Percentiles rank a stretch among this genome's conserved stretches.
Conservation (phyloP, 2,113 vertebrate species). For the Microcebus tavaratra region DNA sequence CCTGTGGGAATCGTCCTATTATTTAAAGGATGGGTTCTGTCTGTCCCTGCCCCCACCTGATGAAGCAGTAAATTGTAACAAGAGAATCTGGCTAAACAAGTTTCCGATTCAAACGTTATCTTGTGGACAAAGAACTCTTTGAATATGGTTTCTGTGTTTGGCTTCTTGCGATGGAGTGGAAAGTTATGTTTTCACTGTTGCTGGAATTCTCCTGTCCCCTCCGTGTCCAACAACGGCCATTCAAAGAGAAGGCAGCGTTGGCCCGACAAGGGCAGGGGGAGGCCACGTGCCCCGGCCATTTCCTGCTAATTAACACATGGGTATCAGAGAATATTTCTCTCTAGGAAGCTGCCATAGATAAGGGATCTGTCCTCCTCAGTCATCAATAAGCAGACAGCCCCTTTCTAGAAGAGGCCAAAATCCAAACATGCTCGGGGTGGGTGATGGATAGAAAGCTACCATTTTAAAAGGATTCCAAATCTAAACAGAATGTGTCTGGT, state of each 20-base stretch:
- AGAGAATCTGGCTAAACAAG: conserved; percentile 87
- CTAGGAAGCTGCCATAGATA: conserved; percentile 68
- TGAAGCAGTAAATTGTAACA: conserved; percentile 87
- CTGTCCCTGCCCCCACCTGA: conserved; percentile 81
- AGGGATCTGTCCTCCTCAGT: background rate
- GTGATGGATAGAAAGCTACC: conserved; percentile 66
- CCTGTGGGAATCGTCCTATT: conserved; percentile 75
- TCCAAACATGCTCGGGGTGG: conserved; percentile 34
- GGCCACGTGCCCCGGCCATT: conserved; percentile 72
- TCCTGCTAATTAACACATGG: conserved; percentile 79
- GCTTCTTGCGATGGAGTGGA: conserved; percentile 80
- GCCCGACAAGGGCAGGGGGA: background rate
- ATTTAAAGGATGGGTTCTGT: conserved; percentile 74
- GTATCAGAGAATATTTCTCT: conserved; percentile 78
- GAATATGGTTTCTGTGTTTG: conserved; percentile 83
- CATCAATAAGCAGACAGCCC: conserved; percentile 37
- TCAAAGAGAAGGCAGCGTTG: background rate
- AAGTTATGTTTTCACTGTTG: conserved; percentile 80
- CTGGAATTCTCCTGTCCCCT: conserved; percentile 74
- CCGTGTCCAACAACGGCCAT: background rate
- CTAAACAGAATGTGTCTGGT: conserved; percentile 80
- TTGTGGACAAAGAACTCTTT: conserved; percentile 88
- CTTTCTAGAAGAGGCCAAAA: background rate
- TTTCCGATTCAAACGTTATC: conserved; percentile 86
- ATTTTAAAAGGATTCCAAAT: conserved; percentile 75